These are phyloP conservation scores for Diadumene lineata DNA, from an alignment of 92 coral and sea anemone species.

Conservation along the genomic window DNA sequence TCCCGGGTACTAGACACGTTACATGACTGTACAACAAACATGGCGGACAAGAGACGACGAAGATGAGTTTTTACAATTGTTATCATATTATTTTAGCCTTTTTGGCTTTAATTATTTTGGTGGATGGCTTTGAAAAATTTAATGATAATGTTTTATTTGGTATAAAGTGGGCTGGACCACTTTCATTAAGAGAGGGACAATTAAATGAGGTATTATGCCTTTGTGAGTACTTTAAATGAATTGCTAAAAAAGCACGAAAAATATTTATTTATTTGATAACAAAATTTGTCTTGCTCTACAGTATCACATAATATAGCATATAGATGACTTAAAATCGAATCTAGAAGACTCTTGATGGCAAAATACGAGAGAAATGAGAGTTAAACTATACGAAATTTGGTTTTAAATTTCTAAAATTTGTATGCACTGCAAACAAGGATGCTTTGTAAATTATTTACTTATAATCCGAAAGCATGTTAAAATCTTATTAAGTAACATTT, in stretches of 20 bases:
- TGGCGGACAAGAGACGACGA: slow-evolving; percentile 30
- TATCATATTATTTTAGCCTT: slow-evolving; percentile 28
- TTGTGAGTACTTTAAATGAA: not conserved
- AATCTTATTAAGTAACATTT: not conserved
- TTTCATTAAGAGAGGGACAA: slow-evolving; percentile 75
- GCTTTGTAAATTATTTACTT: not conserved
- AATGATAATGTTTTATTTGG: slow-evolving; percentile 84
- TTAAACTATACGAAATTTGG: too few species aligned
- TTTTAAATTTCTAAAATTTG: not conserved
- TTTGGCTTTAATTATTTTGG: slow-evolving; percentile 46
- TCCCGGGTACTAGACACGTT: slow-evolving; percentile 28
- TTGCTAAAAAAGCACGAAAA: too few species aligned
- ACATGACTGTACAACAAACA: slow-evolving; percentile 32
- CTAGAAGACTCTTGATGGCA: too few species aligned
- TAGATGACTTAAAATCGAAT: too few species aligned
- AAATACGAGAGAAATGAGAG: too few species aligned
- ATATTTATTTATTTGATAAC: not conserved
- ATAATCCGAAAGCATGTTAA: not conserved
- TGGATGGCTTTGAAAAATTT: slow-evolving; percentile 68
- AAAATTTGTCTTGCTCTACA: too few species aligned
- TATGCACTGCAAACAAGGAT: not conserved
- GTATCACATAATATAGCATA: too few species aligned
- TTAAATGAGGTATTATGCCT: slow-evolving; percentile 44
- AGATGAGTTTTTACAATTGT: slow-evolving; percentile 42
- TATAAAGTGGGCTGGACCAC: slow-evolving; percentile 92